Evolutionary conservation across 1,140 invertebrate genomes (phyloP).

Genomic region (Procambarus clarkii): DNA sequence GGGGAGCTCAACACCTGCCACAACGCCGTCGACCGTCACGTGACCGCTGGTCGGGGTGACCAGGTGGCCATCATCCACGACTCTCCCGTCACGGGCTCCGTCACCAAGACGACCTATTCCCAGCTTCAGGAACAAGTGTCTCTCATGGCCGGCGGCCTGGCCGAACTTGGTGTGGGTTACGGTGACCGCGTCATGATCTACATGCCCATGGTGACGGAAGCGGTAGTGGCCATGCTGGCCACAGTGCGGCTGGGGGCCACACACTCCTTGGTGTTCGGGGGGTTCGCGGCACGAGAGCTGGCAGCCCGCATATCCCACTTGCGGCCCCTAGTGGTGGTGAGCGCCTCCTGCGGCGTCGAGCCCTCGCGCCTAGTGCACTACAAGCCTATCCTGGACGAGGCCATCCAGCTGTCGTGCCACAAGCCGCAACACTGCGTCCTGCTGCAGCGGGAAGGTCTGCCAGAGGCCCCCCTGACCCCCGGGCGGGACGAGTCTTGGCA

Average conservation of each 20-base stretch:
- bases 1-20: slow-evolving; percentile 94
- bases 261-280: slow-evolving; percentile 92
- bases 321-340: slow-evolving; percentile 90
- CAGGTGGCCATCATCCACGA: slow-evolving; percentile 92
- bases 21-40: slow-evolving; percentile 94
- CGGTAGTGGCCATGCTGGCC: slow-evolving; percentile 90
- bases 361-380: slow-evolving; percentile 90
- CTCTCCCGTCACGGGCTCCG: slow-evolving; percentile 87
- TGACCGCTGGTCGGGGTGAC: slow-evolving; percentile 85
- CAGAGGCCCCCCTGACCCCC: slow-evolving; percentile 80
- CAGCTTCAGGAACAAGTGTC: slow-evolving; percentile 86
- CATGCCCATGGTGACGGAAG: slow-evolving; percentile 93
- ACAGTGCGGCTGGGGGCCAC: slow-evolving; percentile 88
- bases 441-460: slow-evolving; percentile 84
- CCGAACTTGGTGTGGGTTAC: slow-evolving; percentile 83
- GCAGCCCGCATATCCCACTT: slow-evolving; percentile 90
- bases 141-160: slow-evolving; percentile 85
- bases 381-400: slow-evolving; percentile 91
- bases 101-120: slow-evolving; percentile 86
- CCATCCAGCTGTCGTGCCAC: slow-evolving; percentile 77
- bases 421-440: slow-evolving; percentile 87
- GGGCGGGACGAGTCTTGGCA: slow-evolving; percentile 86
- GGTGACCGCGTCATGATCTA: slow-evolving; percentile 91
- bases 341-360: slow-evolving; percentile 93
- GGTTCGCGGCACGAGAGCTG: slow-evolving; percentile 92